Conservation (phyloP, 53 echinoderm and acorn worm species). For the Temnopleurus reevesii region DNA sequence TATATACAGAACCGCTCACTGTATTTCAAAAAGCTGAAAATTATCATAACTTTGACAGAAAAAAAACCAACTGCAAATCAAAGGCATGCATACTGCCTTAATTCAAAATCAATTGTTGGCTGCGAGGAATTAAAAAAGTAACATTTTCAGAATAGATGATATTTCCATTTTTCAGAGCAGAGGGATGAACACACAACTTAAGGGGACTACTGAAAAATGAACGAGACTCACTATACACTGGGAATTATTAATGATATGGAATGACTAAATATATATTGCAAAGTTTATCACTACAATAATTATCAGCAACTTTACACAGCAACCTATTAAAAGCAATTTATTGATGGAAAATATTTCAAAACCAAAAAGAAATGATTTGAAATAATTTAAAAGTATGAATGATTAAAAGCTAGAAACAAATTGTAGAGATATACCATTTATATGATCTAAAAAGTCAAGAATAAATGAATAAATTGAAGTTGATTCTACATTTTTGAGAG, state of each 20-base stretch:
- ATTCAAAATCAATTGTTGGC: neutral
- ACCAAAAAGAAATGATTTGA: neutral
- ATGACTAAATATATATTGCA: constrained; percentile 48
- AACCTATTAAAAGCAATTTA: neutral
- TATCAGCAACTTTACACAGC: neutral
- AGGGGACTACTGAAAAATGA: neutral
- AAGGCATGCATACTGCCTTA: neutral
- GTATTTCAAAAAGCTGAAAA: neutral
- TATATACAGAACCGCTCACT: neutral
- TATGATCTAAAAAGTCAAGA: no score
- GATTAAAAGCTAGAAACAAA: no score
- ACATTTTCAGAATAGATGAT: neutral
- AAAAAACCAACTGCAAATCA: neutral
- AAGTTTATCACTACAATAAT: neutral
- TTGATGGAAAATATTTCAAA: neutral
- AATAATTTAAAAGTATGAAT: neutral
- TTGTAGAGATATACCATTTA: no score
- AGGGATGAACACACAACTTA: neutral
- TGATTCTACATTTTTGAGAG: constrained; percentile 20
- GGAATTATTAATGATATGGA: constrained; percentile 4
- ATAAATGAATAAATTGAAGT: neutral
- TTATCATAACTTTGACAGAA: neutral
- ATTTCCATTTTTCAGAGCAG: neutral
- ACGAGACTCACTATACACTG: neutral
- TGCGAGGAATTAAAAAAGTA: neutral